Percentiles rank a stretch among this genome's conserved stretches.
Conservation (phyloP, 1,140 invertebrate species). For the Zaprionus camerounensis region DNA sequence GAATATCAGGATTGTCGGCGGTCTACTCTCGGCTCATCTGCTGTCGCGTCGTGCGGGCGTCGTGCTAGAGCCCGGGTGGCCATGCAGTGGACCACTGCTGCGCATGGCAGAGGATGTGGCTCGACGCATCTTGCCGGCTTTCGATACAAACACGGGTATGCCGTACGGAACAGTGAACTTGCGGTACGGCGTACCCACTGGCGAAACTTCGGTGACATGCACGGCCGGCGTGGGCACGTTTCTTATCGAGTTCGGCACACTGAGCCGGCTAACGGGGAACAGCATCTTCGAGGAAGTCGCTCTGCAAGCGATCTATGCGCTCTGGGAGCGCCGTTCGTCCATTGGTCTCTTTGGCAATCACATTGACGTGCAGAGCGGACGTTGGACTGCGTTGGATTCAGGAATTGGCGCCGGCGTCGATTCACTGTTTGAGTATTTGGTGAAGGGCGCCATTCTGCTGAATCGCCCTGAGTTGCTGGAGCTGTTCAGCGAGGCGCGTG, state of each 20-base stretch:
- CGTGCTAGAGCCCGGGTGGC: conserved; percentile 96
- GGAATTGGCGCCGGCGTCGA: conserved; percentile 97
- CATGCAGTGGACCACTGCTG: conserved; percentile 97
- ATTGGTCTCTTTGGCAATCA: conserved; percentile 98
- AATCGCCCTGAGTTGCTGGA: conserved; percentile 94
- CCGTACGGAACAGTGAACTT: conserved; percentile 99
- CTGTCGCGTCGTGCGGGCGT: conserved; percentile 92
- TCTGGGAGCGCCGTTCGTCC: conserved; percentile 94
- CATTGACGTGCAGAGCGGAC: conserved; percentile 96
- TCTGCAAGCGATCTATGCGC: conserved; percentile 94
- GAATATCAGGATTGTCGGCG: conserved; percentile 99
- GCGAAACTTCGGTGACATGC: conserved; percentile 97
- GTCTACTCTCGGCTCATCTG: conserved; percentile 97
- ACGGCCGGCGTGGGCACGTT: conserved; percentile 99
- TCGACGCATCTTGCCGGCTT: conserved; percentile 93
- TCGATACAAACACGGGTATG: conserved; percentile 97
- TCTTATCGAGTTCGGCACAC: conserved; percentile 97
- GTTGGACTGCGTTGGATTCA: conserved; percentile 98
- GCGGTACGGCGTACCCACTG: conserved; percentile 95
- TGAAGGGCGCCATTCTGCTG: conserved; percentile 94
- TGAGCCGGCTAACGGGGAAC: conserved; percentile 97
- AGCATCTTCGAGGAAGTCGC: conserved; percentile 98
- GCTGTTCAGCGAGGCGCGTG: conserved; percentile 94
- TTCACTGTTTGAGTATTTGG: conserved; percentile 99
- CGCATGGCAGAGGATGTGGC: conserved; percentile 95